Base-by-base conservation (phyloP, 2,113 vertebrate species). In the Leiothrix lutea region DNA sequence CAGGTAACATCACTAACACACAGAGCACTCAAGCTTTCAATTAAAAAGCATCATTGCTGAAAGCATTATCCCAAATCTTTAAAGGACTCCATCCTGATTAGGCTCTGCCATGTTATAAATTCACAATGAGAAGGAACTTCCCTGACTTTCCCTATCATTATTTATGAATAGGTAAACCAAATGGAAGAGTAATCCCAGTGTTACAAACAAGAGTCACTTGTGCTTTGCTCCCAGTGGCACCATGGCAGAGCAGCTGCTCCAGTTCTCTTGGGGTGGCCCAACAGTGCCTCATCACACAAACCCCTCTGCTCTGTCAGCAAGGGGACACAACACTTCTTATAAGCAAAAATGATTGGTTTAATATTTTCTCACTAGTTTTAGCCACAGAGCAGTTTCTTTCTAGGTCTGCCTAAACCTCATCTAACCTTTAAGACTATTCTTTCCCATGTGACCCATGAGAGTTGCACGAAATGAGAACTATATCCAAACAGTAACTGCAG, bases 321-420 rank as follows among this genome's bases (percentile, higher is more conserved):
- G 58, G 42, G 42, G 21, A 65, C 1, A 6, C 38, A 47, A 19
- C 17, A 47, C 42, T 82, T 65, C 62, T 69, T 78, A 21, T 4
- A 23, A 60, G 69, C 64, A 80, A 84, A 92, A 88, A 54, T 36
- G 2, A 86, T 21, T 42, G 26, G 3, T 89, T 91, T 70, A 73
- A 69, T 85, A 86, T 73, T 83, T 84, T 58, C 70, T 62, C 47
- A 62, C 65, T 70, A 61, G 38, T 92, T 93, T 82, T 33, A 80
- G 62, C 58, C 86, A 70, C 11, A 75, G 38, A 80, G 61, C 12
- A 65, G 45, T 51, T 83, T 72, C 50, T 56, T 87, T 75, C 58
- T 54, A 47, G 36, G 72, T 82, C 45, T 92, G 50, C 64, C 66
- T 85, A 73, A 92, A 47, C 26, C 58, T 88, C 21, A 3, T 57